Evolutionary conservation across 2,888 invertebrate species (phyloP), one percentile per base, ranked within the genome.

Genomic region (Drosophila mimetica): DNA sequence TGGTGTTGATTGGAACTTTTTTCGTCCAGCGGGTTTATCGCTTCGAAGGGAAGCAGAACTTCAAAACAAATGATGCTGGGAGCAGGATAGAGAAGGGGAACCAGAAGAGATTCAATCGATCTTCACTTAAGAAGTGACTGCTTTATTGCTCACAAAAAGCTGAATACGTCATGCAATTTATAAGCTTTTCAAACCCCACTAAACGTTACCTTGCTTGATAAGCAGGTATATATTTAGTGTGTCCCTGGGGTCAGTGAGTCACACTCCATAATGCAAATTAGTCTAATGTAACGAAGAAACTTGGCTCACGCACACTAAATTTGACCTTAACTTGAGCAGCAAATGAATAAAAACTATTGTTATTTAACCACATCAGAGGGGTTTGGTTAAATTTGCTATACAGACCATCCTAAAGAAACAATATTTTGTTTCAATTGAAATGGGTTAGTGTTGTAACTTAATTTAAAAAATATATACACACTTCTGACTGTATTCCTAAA

Each of bases 191-290:
- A 6, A 13, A 16, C 18, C 42, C 42, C 14, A n/a, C 14, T 14
- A 25, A n/a, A 13, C 42, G 42, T 14, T 16, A 7, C 16, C 18
- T 28, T 14, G 0, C 18, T 1, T 53, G 36, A 55, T 16, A 25
- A 4, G 7, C n/a, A 36, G 2, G 9, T 16, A 11, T 28, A 28
- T 36, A 11, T 52, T n/a, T 8, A 16, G 13, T 13, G 14, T 36
- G n/a, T 53, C 54, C 28, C 52, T 18, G 14, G 14, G 25, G n/a
- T 4, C 4, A 8, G 54, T 57, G 55, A 53, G 54, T 57, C 53
- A 57, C 28, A 28, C 36, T 25, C 22, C 25, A 0, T 18, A 16
- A 36, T 7, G 25, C 25, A 50, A 25, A 28, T 57, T 57, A 20
- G n/a, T 14, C 14, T 25, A 52, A 20, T 9, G 25, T 37, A 37